These are phyloP conservation scores for Heliconius hermathena DNA, from an alignment of 1,140 invertebrate genomes.

Conservation along the genomic window DNA sequence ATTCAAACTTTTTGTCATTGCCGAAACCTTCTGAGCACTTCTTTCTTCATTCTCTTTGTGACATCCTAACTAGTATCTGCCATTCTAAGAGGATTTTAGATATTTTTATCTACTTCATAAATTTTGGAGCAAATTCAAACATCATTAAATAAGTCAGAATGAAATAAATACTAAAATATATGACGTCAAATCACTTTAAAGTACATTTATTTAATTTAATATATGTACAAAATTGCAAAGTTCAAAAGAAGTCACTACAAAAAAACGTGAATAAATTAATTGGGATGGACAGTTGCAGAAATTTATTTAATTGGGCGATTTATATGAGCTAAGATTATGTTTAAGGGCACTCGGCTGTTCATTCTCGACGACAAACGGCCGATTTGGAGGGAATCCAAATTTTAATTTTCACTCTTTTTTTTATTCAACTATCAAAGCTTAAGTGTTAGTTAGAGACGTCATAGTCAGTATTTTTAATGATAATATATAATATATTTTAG, in stretches of 20 bases:
- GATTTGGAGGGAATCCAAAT: conserved; percentile 55
- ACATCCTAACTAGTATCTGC: no score
- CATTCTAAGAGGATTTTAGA: no score
- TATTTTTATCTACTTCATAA: not conserved
- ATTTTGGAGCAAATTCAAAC: not conserved
- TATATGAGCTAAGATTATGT: conserved; percentile 41
- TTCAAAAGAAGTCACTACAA: not conserved
- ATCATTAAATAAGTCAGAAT: not conserved
- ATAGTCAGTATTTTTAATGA: not conserved
- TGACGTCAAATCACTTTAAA: not conserved
- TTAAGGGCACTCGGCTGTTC: conserved; percentile 44
- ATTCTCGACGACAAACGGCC: conserved; percentile 50
- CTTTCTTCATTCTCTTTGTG: no score
- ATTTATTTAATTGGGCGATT: conserved; percentile 42
- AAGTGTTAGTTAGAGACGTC: not conserved
- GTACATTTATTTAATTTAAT: not conserved
- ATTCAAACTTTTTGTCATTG: no score
- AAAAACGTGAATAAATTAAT: conserved; percentile 26
- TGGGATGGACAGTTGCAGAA: conserved; percentile 16
- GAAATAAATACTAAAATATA: not conserved
- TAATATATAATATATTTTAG: not conserved
- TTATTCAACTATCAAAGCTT: conserved; percentile 4
- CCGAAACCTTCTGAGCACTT: no score
- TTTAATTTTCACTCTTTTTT: conserved; percentile 46
- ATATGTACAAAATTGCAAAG: not conserved